A percentile compares a stretch with the other conserved stretches of the same genome.
Conservation (phyloP, 2,888 invertebrate genomes). For the Meandrusa payeni region DNA sequence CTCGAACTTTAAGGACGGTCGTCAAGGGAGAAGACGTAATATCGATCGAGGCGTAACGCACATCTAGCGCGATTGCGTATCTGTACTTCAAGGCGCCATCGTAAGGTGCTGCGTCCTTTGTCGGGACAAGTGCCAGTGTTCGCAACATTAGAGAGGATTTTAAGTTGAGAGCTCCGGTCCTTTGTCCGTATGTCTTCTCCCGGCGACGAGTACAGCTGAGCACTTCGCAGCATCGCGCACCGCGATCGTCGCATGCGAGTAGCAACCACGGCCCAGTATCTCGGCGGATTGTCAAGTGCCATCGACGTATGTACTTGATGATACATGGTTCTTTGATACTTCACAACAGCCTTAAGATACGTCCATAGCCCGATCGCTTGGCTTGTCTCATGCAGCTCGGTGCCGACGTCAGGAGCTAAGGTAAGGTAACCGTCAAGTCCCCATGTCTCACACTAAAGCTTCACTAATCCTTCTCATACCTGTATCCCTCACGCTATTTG, state of each 20-base stretch:
- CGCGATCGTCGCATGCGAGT: slow-evolving; percentile 72
- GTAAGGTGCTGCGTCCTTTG: slow-evolving; percentile 6
- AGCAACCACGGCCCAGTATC: slow-evolving; percentile 56
- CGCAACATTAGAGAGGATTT: slow-evolving; percentile 26
- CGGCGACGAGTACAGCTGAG: slow-evolving; percentile 55
- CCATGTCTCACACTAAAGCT: slow-evolving; percentile 43
- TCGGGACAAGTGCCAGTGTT: slow-evolving; percentile 8
- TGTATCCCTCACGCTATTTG: slow-evolving; percentile 37
- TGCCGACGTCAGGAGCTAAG: slow-evolving; percentile 41
- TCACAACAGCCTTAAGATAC: slow-evolving; percentile 36
- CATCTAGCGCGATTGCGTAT: slow-evolving; percentile 4
- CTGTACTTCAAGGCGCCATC: neutral
- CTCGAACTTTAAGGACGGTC: slow-evolving; percentile 46
- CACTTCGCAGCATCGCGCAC: slow-evolving; percentile 73
- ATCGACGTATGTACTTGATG: slow-evolving; percentile 21
- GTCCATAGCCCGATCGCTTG: slow-evolving; percentile 50
- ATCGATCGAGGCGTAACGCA: slow-evolving; percentile 27
- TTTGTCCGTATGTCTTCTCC: slow-evolving; percentile 51
- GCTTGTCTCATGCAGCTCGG: slow-evolving; percentile 62
- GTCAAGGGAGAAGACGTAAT: slow-evolving; percentile 54
- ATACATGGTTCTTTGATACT: slow-evolving; percentile 20
- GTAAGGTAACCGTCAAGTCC: slow-evolving; percentile 43
- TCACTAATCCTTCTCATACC: slow-evolving; percentile 39
- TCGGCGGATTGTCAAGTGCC: slow-evolving; percentile 35
- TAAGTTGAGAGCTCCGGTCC: slow-evolving; percentile 30